These are phyloP conservation scores for Felis catus DNA, from an alignment of 2,113 vertebrate genomes.

Conservation along the genomic window DNA sequence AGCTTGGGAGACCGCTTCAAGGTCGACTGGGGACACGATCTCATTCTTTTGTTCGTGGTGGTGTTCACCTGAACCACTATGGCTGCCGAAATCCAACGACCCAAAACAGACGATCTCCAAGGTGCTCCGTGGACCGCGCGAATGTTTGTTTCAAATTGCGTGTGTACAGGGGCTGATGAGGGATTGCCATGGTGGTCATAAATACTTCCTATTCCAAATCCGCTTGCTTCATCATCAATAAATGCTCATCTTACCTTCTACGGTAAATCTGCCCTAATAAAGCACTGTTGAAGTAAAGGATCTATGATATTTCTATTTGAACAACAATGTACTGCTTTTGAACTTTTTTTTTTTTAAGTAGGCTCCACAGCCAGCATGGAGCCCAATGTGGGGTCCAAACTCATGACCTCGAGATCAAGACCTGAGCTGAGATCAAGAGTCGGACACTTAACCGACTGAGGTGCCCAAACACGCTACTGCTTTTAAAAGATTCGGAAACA, in stretches of 20 bases:
- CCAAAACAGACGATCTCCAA: background rate
- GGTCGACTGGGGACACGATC: background rate
- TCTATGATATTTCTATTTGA: background rate
- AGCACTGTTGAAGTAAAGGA: background rate
- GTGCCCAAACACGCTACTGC: background rate
- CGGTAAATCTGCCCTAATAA: background rate
- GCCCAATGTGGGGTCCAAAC: too few species aligned
- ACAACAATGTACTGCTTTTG: background rate
- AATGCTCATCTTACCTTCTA: background rate
- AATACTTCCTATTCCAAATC: background rate
- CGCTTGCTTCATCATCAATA: background rate
- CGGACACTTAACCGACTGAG: too few species aligned
- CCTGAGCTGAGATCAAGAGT: too few species aligned
- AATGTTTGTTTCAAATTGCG: background rate
- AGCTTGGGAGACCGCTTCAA: background rate
- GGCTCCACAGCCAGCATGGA: too few species aligned
- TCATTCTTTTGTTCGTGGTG: background rate
- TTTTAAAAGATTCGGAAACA: background rate
- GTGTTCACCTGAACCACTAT: background rate
- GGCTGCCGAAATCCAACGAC: background rate
- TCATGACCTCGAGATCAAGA: too few species aligned
- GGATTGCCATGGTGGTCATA: background rate
- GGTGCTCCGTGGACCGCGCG: too few species aligned
- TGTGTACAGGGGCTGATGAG: rapidly evolving
- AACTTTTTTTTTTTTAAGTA: background rate